phyloP scores from a whole-genome alignment of 1,140 invertebrate genomes.

The Bombus superbus region DNA sequence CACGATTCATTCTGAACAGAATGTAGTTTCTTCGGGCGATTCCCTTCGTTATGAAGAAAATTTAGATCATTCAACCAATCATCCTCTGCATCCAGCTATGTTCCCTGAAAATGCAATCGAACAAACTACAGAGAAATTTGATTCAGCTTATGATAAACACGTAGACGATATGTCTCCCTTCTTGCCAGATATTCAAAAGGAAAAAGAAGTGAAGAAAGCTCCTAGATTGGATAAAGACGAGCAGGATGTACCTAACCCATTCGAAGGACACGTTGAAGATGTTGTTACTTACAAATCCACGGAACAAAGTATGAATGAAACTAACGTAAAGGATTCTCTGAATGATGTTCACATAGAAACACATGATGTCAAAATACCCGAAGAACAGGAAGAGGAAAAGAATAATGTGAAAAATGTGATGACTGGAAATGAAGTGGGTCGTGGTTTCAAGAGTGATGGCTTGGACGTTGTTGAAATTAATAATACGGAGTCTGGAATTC shows the following conservation, averaged over 20 bases:
- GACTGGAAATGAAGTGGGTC: not conserved
- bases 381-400: not conserved
- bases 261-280: conserved; percentile 76
- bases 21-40: conserved; percentile 11
- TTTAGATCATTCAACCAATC: conserved; percentile 58
- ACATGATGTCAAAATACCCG: not conserved
- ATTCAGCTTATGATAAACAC: conserved; percentile 65
- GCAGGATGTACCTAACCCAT: conserved; percentile 77
- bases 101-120: conserved; percentile 58
- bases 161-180: conserved; percentile 85
- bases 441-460: not conserved
- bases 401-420: not conserved
- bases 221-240: conserved; percentile 80
- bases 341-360: conserved; percentile 41
- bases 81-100: conserved; percentile 61
- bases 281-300: conserved; percentile 59
- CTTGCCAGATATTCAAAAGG: conserved; percentile 83
- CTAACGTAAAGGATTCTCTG: conserved; percentile 47
- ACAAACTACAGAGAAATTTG: conserved; percentile 54
- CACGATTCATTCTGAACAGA: conserved; percentile 31
- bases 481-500: conserved; percentile 13
- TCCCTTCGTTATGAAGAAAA: conserved; percentile 27
- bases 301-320: conserved; percentile 17
- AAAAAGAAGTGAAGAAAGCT: conserved; percentile 74
- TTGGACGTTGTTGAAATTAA: conserved; percentile 26